Conservation (phyloP, 2,113 vertebrate species). For the Oreotrochilus melanogaster region DNA sequence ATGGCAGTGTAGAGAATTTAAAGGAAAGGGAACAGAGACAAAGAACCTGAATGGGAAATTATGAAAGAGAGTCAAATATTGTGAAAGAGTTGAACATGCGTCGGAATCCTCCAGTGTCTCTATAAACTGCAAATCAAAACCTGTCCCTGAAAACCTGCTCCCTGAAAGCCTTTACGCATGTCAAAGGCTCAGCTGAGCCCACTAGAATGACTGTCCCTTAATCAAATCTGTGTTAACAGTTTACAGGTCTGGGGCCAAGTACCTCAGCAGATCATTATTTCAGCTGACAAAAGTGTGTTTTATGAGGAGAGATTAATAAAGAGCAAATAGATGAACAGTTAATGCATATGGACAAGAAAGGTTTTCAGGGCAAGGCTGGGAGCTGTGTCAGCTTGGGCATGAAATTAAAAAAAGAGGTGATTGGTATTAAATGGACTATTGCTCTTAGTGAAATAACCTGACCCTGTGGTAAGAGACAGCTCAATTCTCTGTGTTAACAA, state of each 20-base stretch:
- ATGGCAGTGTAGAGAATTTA: not conserved
- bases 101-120: not conserved
- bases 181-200: not conserved
- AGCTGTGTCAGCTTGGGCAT: not conserved
- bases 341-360: not conserved
- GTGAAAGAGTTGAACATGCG: not conserved
- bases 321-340: not conserved
- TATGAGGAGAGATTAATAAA: conserved; percentile 4
- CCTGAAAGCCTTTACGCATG: not conserved
- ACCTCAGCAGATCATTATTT: not conserved
- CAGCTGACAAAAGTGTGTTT: not conserved
- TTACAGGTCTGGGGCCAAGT: not conserved
- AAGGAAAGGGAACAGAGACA: not conserved
- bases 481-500: not conserved
- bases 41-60: not conserved
- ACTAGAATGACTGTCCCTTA: not conserved
- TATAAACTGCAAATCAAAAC: not conserved
- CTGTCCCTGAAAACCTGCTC: not conserved
- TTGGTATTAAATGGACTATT: not conserved
- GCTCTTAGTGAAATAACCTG: not conserved
- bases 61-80: not conserved
- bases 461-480: not conserved
- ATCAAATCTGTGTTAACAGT: conserved; percentile 13
- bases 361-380: not conserved
- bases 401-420: not conserved